phyloP scores from a whole-genome alignment of 2,113 vertebrate genomes.

The Oxyura jamaicensis region DNA sequence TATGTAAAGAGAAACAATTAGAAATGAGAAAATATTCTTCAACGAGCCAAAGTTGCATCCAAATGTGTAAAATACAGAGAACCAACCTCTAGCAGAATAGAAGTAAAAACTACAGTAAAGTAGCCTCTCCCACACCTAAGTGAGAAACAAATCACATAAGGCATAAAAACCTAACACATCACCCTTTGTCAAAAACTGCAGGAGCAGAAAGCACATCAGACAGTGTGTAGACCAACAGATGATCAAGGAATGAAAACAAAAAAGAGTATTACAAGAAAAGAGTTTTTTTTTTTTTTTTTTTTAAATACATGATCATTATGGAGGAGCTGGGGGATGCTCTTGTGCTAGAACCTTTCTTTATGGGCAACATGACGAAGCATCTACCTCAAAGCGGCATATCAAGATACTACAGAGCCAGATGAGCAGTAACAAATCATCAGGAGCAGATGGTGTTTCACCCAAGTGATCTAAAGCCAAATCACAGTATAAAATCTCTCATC shows the following conservation, averaged over 20 bases:
- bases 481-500: not conserved
- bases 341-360: not conserved
- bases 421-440: not conserved
- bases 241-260: not conserved
- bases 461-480: not conserved
- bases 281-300: not conserved
- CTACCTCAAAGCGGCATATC: not conserved
- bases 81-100: not conserved
- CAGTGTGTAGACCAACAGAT: not conserved
- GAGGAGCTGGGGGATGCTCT: not conserved
- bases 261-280: not conserved
- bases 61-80: slow-evolving; percentile 1
- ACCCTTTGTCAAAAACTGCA: not conserved
- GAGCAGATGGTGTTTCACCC: not conserved
- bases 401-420: not conserved
- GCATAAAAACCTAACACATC: not conserved
- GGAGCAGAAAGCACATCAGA: not conserved
- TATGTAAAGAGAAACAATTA: not conserved
- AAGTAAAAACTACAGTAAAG: not conserved
- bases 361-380: not conserved
- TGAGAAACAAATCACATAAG: fast-evolving
- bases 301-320: not conserved
- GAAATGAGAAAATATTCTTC: slow-evolving; percentile 12
- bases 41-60: not conserved
- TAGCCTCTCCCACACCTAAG: not conserved